phyloP scores from a whole-genome alignment of 1,140 invertebrate species.

The Venturia canescens region DNA sequence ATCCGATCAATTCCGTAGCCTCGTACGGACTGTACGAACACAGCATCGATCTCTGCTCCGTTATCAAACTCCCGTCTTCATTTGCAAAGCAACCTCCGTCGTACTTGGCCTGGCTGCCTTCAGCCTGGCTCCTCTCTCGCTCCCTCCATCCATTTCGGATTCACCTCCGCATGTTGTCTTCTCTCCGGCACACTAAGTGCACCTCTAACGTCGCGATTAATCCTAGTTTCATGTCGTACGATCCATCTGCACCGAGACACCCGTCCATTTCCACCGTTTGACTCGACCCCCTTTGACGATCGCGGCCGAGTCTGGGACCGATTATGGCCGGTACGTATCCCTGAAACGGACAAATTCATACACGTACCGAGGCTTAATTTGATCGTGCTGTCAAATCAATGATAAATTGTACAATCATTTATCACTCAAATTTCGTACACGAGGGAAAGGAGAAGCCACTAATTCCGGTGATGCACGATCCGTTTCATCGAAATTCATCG shows the following conservation, averaged over 20 bases:
- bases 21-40: not conserved
- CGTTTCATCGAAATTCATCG: not conserved
- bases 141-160: too few species aligned
- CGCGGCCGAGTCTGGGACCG: not conserved
- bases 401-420: not conserved
- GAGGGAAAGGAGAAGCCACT: not conserved
- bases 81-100: not conserved
- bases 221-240: not conserved
- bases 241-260: not conserved
- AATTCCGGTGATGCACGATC: not conserved
- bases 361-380: not conserved
- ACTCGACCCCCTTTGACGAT: not conserved
- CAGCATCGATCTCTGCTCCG: not conserved
- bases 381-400: not conserved
- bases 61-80: not conserved
- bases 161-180: not conserved
- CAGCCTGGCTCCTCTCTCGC: too few species aligned
- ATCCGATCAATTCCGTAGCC: not conserved
- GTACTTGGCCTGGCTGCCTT: too few species aligned
- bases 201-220: not conserved
- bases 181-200: not conserved
- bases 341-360: not conserved
- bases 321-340: not conserved
- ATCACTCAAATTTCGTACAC: not conserved
- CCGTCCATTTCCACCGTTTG: not conserved